A percentile compares a stretch with the other conserved stretches of the same genome.
phyloP scores from a whole-genome alignment of 2,113 vertebrate species.

The Epinephelus moara region DNA sequence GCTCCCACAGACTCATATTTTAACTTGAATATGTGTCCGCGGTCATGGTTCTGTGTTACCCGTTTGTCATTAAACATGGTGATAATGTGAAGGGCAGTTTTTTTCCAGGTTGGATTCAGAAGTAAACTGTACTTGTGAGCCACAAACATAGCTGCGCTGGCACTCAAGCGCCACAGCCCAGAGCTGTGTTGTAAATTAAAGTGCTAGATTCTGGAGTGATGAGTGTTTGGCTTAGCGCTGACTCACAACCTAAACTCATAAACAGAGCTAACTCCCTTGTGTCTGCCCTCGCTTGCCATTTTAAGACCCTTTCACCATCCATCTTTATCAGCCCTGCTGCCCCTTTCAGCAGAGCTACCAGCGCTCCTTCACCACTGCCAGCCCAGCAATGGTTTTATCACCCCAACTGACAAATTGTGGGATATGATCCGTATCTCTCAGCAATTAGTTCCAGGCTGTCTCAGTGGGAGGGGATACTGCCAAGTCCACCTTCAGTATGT shows the following conservation, averaged over 20 bases:
- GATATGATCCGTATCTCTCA: constrained; percentile 86
- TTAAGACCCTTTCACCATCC: constrained; percentile 72
- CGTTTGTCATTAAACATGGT: constrained; percentile 63
- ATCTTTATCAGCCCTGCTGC: constrained; percentile 77
- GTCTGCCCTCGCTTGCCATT: constrained; percentile 71
- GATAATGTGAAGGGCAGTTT: constrained; percentile 65
- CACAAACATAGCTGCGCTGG: constrained; percentile 35
- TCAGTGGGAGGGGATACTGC: constrained; percentile 68
- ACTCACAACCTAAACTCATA: constrained; percentile 79
- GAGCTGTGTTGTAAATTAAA: constrained; percentile 62
- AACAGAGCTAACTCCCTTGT: constrained; percentile 65
- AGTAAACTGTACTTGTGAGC: constrained; percentile 20
- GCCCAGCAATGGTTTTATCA: constrained; percentile 77
- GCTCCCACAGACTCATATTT: constrained; percentile 66
- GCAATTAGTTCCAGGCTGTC: constrained; percentile 84
- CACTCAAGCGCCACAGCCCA: constrained; percentile 4
- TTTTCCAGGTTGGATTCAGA: constrained; percentile 34
- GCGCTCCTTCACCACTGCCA: constrained; percentile 52
- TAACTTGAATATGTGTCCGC: constrained; percentile 57
- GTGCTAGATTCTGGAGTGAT: constrained; percentile 50
- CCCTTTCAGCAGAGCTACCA: constrained; percentile 60
- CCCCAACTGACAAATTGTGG: constrained; percentile 87
- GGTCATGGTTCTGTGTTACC: constrained; percentile 56
- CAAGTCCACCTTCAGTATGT: constrained; percentile 67
- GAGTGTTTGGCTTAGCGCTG: constrained; percentile 77